Evolutionary conservation across 2,113 vertebrate genomes (phyloP).

Genomic region (Sceloporus tristichus): DNA sequence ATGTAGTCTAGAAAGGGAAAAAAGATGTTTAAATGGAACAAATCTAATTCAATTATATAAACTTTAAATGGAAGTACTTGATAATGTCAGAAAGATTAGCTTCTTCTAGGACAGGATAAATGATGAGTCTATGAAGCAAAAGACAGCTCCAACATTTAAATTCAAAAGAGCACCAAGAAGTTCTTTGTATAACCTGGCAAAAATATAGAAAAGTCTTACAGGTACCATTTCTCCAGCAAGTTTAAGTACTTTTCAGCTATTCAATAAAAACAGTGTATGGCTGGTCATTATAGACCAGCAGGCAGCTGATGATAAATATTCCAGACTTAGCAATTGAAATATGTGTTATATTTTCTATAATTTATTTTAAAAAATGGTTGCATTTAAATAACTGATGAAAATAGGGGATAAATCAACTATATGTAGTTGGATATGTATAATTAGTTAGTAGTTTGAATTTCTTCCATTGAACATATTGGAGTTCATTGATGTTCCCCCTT

Average conservation of each 20-base stretch:
- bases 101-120: constrained; percentile 28
- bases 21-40: constrained; percentile 44
- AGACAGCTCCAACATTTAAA: background rate
- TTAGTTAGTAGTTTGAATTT: too few species aligned
- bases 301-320: background rate
- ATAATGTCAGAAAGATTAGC: constrained; percentile 38
- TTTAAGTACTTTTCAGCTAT: background rate
- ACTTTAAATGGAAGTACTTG: constrained; percentile 24
- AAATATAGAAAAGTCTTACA: constrained; percentile 8
- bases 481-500: too few species aligned
- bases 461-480: too few species aligned
- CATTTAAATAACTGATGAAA: background rate
- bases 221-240: background rate
- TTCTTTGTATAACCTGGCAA: constrained; percentile 9
- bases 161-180: constrained; percentile 13
- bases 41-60: constrained; percentile 33
- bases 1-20: constrained; percentile 11
- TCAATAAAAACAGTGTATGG: background rate
- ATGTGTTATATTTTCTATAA: background rate
- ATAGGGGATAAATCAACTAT: background rate
- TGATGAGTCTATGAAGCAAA: constrained; percentile 25
- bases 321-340: background rate
- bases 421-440: too few species aligned
- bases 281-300: background rate
- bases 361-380: background rate